Base-by-base conservation (phyloP, 1,140 invertebrate genomes). In the Drosophila sproati region DNA sequence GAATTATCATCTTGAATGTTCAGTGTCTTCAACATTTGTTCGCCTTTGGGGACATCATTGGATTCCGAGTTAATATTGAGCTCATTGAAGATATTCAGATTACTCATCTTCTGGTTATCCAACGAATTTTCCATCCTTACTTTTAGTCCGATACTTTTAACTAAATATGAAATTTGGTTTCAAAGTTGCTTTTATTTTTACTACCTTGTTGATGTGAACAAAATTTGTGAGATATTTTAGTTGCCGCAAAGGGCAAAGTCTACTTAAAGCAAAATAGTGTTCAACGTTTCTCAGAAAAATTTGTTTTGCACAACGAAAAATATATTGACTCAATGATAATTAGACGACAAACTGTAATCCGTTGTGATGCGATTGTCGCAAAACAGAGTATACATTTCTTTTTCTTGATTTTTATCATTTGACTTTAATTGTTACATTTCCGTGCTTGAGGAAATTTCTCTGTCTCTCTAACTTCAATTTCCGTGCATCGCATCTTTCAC, bases 361-460 rank as follows among this genome's bases (percentile, higher is more conserved):
- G 20, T 20, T 20, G 1, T 20, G 20, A 20, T 20, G 20, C 20
- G 20, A 20, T 20, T 20, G 20, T 20, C 20, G 20, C 20, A 20
- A 20, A 20, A 20, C 20, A 0, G 20, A 20, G 20, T 20, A 0
- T 1, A 10, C 4, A 29, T 56, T 35, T 51, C 35, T 7, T 43
- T 57, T 43, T 37, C 5, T 41, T 61, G 39, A 54, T 52, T 55
- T 61, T 48, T 43, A 61, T 47, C 1, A 20, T 20, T 20, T 20
- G 20, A 20, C 20, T 20, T 20, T 20, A 20, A 20, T 20, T 20
- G 20, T 20, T 20, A 20, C 20, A 20, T 43, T 43, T 43, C 37
- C 62, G 43, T 32, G 54, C 32, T 37, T 62, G 20, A 43, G 6
- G 52, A 55, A 62, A 41, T 50, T 74, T 74, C 10, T 43, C 3